Evolutionary conservation across 2,797 vertebrate genomes (phyloP).

Genomic region (Vireo griseus): DNA sequence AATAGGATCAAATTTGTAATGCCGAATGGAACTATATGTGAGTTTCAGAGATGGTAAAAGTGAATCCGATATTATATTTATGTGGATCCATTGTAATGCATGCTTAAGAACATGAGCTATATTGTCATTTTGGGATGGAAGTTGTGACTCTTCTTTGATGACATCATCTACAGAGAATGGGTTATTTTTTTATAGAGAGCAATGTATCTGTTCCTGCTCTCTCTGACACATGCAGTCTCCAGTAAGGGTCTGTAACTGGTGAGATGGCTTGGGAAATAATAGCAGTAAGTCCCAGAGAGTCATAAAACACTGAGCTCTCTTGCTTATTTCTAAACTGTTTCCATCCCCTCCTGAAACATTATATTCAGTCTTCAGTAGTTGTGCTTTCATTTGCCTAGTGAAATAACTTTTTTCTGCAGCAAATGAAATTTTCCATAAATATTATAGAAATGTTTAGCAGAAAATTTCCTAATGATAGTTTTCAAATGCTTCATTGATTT

Average conservation of each 20-base stretch:
- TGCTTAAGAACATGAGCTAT: background rate
- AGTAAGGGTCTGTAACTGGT: constrained; percentile 21
- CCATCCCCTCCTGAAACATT: constrained; percentile 8
- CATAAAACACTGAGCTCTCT: background rate
- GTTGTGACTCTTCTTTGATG: constrained; percentile 30
- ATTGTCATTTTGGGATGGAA: constrained; percentile 17
- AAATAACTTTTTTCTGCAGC: background rate
- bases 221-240: background rate
- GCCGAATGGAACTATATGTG: background rate
- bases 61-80: background rate
- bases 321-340: background rate
- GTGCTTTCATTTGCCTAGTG: background rate
- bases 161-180: background rate
- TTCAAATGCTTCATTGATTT: background rate
- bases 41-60: background rate
- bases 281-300: constrained; percentile 22
- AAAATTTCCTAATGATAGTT: background rate
- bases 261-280: background rate
- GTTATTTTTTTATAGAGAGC: constrained; percentile 9
- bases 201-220: background rate
- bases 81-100: background rate
- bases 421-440: background rate
- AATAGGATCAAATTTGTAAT: background rate
- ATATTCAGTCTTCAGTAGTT: background rate
- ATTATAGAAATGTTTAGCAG: background rate